Conservation (phyloP, 2,888 invertebrate species). For the Lissocephala sabroskyi region DNA sequence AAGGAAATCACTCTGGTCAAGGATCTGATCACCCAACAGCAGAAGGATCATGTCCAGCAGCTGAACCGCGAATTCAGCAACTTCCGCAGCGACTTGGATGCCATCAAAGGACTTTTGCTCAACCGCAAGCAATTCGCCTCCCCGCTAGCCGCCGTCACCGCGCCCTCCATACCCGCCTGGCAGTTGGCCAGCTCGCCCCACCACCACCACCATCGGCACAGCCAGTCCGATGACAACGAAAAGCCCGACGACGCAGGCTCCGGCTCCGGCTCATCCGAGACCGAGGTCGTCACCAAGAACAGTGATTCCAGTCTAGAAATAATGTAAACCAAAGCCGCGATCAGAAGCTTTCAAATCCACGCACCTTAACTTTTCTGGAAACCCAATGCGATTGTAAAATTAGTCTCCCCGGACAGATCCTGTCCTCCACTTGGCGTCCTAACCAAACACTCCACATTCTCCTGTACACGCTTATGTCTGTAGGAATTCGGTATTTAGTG, state of each 20-base stretch:
- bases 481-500: too few species aligned
- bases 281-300: constrained; percentile 82
- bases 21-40: constrained; percentile 76
- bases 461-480: too few species aligned
- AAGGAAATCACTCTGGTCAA: constrained; percentile 79
- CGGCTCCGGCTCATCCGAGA: constrained; percentile 80
- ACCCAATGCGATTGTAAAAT: too few species aligned
- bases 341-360: too few species aligned
- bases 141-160: constrained; percentile 75
- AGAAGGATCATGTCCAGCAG: constrained; percentile 67
- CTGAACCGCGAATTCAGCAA: constrained; percentile 78
- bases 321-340: constrained; percentile 78
- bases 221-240: constrained; percentile 72
- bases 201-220: constrained; percentile 64
- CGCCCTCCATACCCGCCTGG: constrained; percentile 85
- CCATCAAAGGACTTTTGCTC: constrained; percentile 82
- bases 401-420: too few species aligned
- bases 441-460: too few species aligned
- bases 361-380: too few species aligned
- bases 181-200: constrained; percentile 75
- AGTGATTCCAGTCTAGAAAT: constrained; percentile 84
- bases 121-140: constrained; percentile 87
- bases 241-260: constrained; percentile 76
- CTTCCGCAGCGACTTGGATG: constrained; percentile 80
- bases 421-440: too few species aligned